Percentiles rank a stretch among this genome's conserved stretches.
These are phyloP conservation scores for Tokudaia tokunoshimensis DNA, from an alignment of 2,797 vertebrate genomes.

Conservation along the genomic window DNA sequence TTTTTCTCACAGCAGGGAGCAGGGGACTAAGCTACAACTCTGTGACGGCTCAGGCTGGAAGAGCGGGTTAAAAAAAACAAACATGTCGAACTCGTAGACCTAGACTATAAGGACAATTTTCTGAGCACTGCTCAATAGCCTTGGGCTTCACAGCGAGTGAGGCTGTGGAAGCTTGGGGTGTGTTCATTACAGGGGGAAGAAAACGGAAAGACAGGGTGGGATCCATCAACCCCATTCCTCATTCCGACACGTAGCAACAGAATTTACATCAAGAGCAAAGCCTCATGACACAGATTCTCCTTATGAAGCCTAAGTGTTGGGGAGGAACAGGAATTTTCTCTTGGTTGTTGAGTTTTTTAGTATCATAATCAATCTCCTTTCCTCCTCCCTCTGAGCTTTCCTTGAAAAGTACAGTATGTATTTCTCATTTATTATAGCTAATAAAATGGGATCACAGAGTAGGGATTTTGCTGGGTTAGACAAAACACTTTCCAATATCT, in stretches of 20 bases:
- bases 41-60: fast-evolving
- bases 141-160: background rate
- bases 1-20: background rate
- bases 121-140: background rate
- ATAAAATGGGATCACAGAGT: background rate
- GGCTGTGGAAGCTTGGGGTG: background rate
- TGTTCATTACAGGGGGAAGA: background rate
- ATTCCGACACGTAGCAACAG: background rate
- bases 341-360: background rate
- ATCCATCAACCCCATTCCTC: background rate
- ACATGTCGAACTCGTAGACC: background rate
- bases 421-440: background rate
- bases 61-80: background rate
- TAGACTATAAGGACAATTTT: background rate
- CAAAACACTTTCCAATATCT: background rate
- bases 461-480: background rate
- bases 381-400: background rate
- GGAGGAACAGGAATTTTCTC: background rate
- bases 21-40: fast-evolving
- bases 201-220: background rate
- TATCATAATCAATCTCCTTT: background rate
- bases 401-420: too few relatives aligned
- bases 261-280: background rate
- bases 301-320: background rate
- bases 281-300: background rate